Conservation (phyloP, 2,888 invertebrate species). For the Gymnoscelis rufifasciata region DNA sequence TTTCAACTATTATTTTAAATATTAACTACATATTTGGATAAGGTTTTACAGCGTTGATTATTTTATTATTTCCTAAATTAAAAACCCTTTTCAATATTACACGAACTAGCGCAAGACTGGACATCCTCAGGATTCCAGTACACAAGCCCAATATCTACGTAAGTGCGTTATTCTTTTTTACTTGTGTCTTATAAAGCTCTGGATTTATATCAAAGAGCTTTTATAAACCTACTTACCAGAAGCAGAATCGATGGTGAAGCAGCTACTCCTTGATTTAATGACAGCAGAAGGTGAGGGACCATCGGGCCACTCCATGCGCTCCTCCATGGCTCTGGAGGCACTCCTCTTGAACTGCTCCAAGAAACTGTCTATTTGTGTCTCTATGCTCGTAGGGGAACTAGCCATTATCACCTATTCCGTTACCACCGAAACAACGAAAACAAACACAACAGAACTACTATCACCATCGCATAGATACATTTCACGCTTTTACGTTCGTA, state of each 20-base stretch:
- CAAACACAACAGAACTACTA: conserved; percentile 55
- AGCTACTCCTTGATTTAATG: conserved; percentile 74
- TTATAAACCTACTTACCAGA: conserved; percentile 47
- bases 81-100: no score
- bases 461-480: conserved; percentile 49
- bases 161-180: no score
- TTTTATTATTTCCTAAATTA: no score
- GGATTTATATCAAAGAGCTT: no score
- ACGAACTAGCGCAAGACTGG: no score
- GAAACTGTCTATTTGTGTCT: conserved; percentile 91
- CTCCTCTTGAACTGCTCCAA: conserved; percentile 89
- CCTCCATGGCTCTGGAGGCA: conserved; percentile 87
- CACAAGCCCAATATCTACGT: no score
- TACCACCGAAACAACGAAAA: conserved; percentile 73
- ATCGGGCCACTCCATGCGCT: conserved; percentile 75
- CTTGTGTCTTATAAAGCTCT: no score
- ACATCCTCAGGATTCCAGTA: no score
- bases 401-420: conserved; percentile 80
- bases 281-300: conserved; percentile 65
- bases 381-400: conserved; percentile 84
- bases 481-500: conserved; percentile 36
- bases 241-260: conserved; percentile 66
- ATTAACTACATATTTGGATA: no score
- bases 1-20: no score
- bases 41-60: no score